Percentiles rank a stretch among this genome's conserved stretches.
These are phyloP conservation scores for Apis florea DNA, from an alignment of 1,140 invertebrate genomes.

Conservation along the genomic window DNA sequence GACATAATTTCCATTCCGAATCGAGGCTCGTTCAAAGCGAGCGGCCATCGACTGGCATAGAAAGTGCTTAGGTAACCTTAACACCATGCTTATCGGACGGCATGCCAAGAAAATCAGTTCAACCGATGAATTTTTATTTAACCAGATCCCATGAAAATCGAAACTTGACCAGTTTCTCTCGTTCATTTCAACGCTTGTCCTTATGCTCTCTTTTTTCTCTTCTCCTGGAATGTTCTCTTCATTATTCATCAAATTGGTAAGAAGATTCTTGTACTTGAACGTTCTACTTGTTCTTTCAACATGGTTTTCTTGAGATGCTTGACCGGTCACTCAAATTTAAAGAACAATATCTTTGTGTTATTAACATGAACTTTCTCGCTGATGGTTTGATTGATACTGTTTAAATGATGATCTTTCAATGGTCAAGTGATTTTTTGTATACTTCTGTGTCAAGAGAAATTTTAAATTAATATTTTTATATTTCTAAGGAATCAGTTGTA, in stretches of 20 bases:
- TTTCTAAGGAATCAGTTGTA: too few relatives aligned
- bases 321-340: background rate
- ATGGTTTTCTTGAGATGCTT: background rate
- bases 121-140: constrained; percentile 17
- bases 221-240: too few relatives aligned
- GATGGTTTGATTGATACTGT: too few relatives aligned
- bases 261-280: background rate
- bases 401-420: too few relatives aligned
- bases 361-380: too few relatives aligned
- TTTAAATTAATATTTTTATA: too few relatives aligned
- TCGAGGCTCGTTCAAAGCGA: constrained; percentile 16
- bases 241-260: background rate
- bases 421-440: too few relatives aligned
- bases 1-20: constrained; percentile 50
- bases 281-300: background rate
- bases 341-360: background rate
- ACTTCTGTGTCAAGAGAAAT: too few relatives aligned
- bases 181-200: background rate
- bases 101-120: constrained; percentile 12
- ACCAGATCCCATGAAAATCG: constrained; percentile 55
- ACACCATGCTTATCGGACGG: constrained; percentile 15
- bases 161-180: constrained; percentile 50
- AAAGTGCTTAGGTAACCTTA: constrained; percentile 55
- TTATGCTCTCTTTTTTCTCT: background rate
- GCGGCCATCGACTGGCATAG: constrained; percentile 44